Base-by-base conservation (phyloP, 2,888 invertebrate genomes). In the Melitaea athalia region DNA sequence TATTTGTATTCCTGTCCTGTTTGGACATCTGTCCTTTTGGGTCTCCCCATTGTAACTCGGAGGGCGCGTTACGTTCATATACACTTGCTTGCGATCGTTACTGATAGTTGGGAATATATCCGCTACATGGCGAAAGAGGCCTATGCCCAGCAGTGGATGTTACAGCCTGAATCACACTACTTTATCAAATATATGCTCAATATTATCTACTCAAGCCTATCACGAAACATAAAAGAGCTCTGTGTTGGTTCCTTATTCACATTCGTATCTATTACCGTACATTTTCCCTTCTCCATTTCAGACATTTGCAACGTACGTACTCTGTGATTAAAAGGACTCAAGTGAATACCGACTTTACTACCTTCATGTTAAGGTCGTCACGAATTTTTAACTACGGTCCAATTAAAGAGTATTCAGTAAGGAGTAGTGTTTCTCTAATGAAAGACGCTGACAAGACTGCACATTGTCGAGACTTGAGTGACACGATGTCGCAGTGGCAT, bases 231-330 rank as follows among this genome's bases (percentile, higher is more conserved):
- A 47, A 62, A 66, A 60, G 61, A 61, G 49, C 57, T 61, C 61
- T 47, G 38, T 61, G 55, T 17, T 62, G 55, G 50, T 65, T 80
- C 79, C 80, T 82, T 82, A 83, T 81, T 78, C 81, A 79, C 81
- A 82, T 83, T 78, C 82, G 78, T 84, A 82, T 82, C 81, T 80
- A 82, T 83, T 80, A 79, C 79, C 79, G 82, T 82, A 82, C 81
- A 77, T 81, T 84, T 79, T 77, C 82, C 53, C 81, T 74, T 79
- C 75, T 77, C 64, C 31, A 49, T 68, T 77, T 76, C 77, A 78
- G 83, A 82, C 80, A 79, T 82, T 86, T 86, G 84, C 79, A 81
- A 85, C 85, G 82, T 80, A 82, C 83, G 83, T 67, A 72, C 70
- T 64, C 52, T 52, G 45, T 68, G 70, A 68, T 71, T 68, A 59